Evolutionary conservation across 2,888 invertebrate species (phyloP), one percentile per base, ranked within the genome.

Genomic region (Caenorhabditis zanzibari): DNA sequence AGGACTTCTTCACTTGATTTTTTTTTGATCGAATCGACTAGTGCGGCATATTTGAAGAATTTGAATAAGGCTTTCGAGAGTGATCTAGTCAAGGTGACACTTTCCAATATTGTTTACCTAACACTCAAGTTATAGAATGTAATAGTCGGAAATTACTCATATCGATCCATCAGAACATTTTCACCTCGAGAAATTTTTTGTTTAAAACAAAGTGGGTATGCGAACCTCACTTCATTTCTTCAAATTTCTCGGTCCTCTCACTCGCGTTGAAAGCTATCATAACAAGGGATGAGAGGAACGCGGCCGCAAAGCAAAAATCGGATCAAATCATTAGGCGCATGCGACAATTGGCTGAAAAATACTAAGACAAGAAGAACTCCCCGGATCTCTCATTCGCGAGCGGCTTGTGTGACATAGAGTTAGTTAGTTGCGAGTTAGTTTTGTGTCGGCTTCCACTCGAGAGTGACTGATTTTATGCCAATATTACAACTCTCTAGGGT

Each of bases 281-380:
- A 79, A 79, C 79, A 79, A 69, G 54, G 19, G 47, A 54, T 35
- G 63, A 56, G 56, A 3, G 24, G 52, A 52, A 56, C 24, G 61
- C 56, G 54, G 54, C 52, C 69, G 41, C 56, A 44, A 71, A 71
- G 71, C 66, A 79, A 79, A 79, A 79, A 71, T 79, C 79, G 61
- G 79, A 79, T 79, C 79, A 35, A 81, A 81, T 81, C 74, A 81
- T 81, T 81, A 74, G 81, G 74, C 74, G 32, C 73, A 81, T 74
- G 74, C 81, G 81, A 81, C 81, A 81, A 81, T 81, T 81, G 81
- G 74, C 81, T 81, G 81, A 74, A 81, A 81, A 81, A 81, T 80
- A 73, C 59, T 80, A 68, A 64, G 63, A 58, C 79, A 71, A 52
- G 41, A 47, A 47, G n/a, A n/a, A n/a, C n/a, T n/a, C 47, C 19